Percentiles rank a stretch among this genome's conserved stretches.
These are phyloP conservation scores for Spialia ferax DNA, from an alignment of 2,888 invertebrate genomes.

Conservation along the genomic window DNA sequence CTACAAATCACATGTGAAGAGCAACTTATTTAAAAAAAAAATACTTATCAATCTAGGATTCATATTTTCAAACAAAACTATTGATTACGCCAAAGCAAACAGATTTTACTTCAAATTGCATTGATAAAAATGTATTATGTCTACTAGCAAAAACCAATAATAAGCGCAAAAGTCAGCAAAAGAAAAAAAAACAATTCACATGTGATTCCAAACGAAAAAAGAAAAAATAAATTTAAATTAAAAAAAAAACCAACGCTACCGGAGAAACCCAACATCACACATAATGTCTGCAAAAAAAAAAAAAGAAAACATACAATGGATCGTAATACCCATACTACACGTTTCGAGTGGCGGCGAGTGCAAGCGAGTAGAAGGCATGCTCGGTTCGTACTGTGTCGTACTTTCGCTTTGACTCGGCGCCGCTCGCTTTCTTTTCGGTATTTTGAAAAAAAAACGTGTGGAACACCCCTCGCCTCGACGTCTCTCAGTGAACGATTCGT, in stretches of 20 bases:
- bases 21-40: slow-evolving; percentile 3
- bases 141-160: not conserved
- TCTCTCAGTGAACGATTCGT: no score
- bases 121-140: not conserved
- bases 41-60: not conserved
- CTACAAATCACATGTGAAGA: slow-evolving; percentile 60
- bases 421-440: no score
- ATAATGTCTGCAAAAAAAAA: slow-evolving; percentile 72
- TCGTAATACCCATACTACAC: no score
- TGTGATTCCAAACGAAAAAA: slow-evolving; percentile 58
- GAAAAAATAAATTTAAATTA: slow-evolving; percentile 51
- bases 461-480: no score
- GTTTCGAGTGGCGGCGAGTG: no score
- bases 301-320: slow-evolving; percentile 38
- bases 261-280: slow-evolving; percentile 80
- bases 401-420: no score
- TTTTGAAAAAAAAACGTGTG: no score
- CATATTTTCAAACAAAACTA: slow-evolving; percentile 11
- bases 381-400: no score
- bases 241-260: slow-evolving; percentile 76
- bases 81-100: not conserved
- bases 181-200: slow-evolving; percentile 50
- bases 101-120: not conserved
- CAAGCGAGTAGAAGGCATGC: no score
- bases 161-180: slow-evolving; percentile 17